Evolutionary conservation across 2,797 vertebrate genomes (phyloP), one percentile per base, ranked within the genome.

Genomic region (Aplochiton taeniatus): DNA sequence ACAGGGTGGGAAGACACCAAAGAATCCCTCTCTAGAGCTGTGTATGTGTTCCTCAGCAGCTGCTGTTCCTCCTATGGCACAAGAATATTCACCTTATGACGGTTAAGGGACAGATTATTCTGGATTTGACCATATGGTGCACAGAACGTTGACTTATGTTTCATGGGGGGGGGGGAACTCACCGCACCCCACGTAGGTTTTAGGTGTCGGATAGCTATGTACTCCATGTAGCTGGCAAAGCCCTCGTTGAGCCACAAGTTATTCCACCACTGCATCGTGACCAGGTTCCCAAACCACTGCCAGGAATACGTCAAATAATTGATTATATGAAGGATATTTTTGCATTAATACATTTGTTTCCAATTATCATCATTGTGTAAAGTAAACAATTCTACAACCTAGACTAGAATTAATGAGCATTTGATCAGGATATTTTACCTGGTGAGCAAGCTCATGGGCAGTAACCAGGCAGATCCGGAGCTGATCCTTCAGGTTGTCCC

Each of bases 211-310:
- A 75, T 58, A 0, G 78, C 76, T 14, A 81, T 64, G 54, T 77
- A 81, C 73, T 84, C 78, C 76, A 84, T 75, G 70, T 83, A 82
- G 43, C 75, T 82, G 62, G 77, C 82, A 58, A 84, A 84, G 19
- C 78, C 78, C 45, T 83, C 83, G n/a, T 81, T 85, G 52, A 83
- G 66, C 78, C 80, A 83, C 20, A 85, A 58, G 62, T 83, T 78
- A 20, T 76, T 78, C 83, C 83, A 85, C 78, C 80, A 83, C 60
- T 72, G 67, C 83, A 85, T 83, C 0, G 78, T 85, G 16, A 74
- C 72, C 58, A 68, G 53, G 53, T 74, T 77, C 18, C 75, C 68
- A 68, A 74, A 71, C 65, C 61, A 69, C 65, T 65, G 50, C 6
- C n/a, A 49, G 7, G 13, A 14, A 12, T 17, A 31, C 55, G 13